Evolutionary conservation across 2,888 invertebrate genomes (phyloP), one percentile per base, ranked within the genome.

Genomic region (Conchocele bisecta): DNA sequence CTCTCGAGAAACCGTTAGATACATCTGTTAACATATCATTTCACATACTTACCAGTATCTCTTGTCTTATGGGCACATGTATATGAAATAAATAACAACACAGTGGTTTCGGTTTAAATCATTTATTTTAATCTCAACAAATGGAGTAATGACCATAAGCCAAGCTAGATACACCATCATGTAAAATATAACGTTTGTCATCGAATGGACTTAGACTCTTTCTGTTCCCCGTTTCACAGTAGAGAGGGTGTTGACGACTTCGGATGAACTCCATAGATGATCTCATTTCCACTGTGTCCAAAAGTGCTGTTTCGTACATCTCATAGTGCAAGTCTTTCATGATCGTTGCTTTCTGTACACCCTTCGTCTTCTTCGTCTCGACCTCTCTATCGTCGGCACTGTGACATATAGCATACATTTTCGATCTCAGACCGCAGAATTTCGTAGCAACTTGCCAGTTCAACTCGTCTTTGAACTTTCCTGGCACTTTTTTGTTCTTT

Each of bases 401-500:
- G 48, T 48, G 15, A 17, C 9, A 5, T 29, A 15, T 48, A 17
- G 29, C 48, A 22, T 48, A 48, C 48, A 48, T 48, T 15, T 48
- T 48, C 2, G 28, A 48, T 15, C 48, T 5, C n/a, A 28, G 28
- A 26, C 48, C 48, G 22, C 48, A 48, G 15, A 48, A 48, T 28
- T 48, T 24, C 7, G 29, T 3, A 7, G 31, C 31, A 28, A 48
- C 48, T 48, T 24, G 7, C 15, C 48, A 28, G 5, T 48, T 26
- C 6, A 48, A 28, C 48, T 48, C 48, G 15, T 48, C 48, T n/a
- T 48, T 48, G 31, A 26, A 48, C 31, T 26, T 28, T 48, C 48
- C 48, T 28, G 48, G 48, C 15, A 48, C 48, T 17, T 48, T 48
- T 48, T 28, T 48, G n/a, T n/a, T n/a, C n/a, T n/a, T n/a, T n/a